Conservation (phyloP, 2,797 vertebrate species). For the Huso huso region DNA sequence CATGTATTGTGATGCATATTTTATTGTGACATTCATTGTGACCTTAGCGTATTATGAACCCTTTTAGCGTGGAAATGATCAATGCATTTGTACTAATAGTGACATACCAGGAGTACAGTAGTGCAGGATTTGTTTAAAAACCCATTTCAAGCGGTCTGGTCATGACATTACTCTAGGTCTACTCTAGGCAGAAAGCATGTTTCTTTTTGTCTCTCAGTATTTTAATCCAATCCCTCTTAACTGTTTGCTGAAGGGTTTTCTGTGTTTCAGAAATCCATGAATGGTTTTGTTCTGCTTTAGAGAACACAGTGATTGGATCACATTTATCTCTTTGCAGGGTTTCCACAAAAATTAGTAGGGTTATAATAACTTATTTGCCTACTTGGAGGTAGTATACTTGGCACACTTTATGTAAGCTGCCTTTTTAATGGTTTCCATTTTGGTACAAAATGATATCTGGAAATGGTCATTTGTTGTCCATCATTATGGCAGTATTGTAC, state of each 20-base stretch:
- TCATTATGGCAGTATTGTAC: neutral
- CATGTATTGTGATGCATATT: no score
- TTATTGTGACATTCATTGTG: no score
- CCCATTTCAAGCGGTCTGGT: no score
- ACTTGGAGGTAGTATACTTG: neutral
- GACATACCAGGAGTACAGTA: no score
- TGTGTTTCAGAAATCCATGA: neutral
- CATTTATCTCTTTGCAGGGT: neutral
- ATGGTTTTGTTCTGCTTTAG: neutral
- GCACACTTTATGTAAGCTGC: neutral
- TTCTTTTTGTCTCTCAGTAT: neutral
- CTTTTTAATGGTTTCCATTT: neutral
- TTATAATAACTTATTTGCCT: neutral
- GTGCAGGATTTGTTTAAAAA: no score
- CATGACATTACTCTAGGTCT: no score
- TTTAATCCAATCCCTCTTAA: neutral
- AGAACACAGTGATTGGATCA: neutral
- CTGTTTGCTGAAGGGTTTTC: neutral
- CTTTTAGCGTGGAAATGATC: no score
- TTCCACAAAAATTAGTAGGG: neutral
- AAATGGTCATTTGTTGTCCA: neutral
- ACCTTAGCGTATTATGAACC: no score
- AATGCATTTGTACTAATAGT: no score
- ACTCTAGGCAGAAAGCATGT: neutral
- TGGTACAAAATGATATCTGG: neutral